Conservation (phyloP, 2,113 vertebrate species). For the Canis aureus region DNA sequence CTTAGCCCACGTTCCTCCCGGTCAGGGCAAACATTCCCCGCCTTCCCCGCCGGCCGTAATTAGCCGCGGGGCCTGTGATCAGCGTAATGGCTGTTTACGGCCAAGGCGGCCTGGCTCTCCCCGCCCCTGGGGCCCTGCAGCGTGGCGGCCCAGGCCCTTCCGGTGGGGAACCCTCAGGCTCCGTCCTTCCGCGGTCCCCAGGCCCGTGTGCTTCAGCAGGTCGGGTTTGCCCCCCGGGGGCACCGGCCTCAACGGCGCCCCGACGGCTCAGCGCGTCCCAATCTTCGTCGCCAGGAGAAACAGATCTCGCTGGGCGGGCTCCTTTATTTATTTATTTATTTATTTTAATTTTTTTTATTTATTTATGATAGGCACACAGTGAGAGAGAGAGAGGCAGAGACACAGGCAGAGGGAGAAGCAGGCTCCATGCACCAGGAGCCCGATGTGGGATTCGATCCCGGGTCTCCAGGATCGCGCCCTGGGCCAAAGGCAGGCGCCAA, state of each 20-base stretch:
- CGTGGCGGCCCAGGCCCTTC: not conserved
- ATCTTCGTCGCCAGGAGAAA: not conserved
- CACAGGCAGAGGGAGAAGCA: no score
- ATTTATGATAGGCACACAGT: no score
- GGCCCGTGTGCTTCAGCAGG: rapidly evolving
- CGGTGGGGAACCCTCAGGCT: no score
- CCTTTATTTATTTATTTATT: no score
- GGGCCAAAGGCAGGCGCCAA: no score
- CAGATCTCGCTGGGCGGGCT: not conserved
- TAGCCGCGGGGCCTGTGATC: not conserved
- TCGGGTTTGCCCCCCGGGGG: rapidly evolving
- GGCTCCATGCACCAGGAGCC: no score
- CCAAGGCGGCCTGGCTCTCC: not conserved
- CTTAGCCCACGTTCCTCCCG: not conserved
- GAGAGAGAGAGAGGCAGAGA: no score
- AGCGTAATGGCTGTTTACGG: not conserved
- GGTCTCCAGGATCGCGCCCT: no score
- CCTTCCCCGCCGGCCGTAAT: not conserved
- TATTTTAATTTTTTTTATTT: no score
- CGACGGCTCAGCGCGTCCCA: not conserved
- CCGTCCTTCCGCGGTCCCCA: no score
- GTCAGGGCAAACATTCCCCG: not conserved
- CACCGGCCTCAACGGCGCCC: rapidly evolving
- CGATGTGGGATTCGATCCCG: no score
- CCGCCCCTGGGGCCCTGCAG: not conserved